Percentiles rank a stretch among this genome's conserved stretches.
These are phyloP conservation scores for Craniophora ligustri DNA, from an alignment of 2,888 invertebrate species.

Conservation along the genomic window DNA sequence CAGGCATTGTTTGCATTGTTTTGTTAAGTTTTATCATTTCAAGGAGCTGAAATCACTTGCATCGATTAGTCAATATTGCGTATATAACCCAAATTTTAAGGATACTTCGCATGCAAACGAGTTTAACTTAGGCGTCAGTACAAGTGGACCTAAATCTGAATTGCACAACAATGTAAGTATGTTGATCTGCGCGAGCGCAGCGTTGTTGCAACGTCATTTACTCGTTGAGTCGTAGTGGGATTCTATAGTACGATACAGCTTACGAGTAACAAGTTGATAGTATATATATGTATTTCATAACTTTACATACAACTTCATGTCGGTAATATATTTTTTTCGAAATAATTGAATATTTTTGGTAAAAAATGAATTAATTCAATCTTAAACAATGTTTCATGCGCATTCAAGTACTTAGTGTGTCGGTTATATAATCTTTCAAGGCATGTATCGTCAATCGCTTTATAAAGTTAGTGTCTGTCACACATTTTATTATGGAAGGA, in stretches of 20 bases:
- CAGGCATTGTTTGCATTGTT: no score
- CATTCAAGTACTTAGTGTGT: background rate
- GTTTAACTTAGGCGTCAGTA: conserved; percentile 50
- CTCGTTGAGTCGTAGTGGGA: conserved; percentile 48
- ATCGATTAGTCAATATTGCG: conserved; percentile 7
- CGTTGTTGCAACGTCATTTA: conserved; percentile 49
- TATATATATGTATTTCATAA: conserved; percentile 16
- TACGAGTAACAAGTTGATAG: conserved; percentile 28
- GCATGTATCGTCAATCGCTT: background rate
- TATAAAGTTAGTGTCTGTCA: conserved; percentile 4
- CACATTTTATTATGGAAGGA: conserved; percentile 22
- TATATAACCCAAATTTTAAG: conserved; percentile 34
- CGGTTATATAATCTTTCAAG: conserved; percentile 1
- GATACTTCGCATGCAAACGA: conserved; percentile 40
- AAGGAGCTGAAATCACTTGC: conserved; percentile 11
- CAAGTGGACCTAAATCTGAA: conserved; percentile 59
- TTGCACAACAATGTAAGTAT: conserved; percentile 58
- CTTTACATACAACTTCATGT: conserved; percentile 12
- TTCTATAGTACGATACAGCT: conserved; percentile 22
- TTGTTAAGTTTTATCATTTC: background rate
- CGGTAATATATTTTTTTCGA: conserved; percentile 7
- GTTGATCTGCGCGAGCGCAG: conserved; percentile 46
- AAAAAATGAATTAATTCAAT: conserved; percentile 13
- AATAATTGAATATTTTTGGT: conserved; percentile 6
- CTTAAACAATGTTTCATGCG: conserved; percentile 18